phyloP scores from a whole-genome alignment of 2,888 invertebrate species.

The Athrips mouffetella region DNA sequence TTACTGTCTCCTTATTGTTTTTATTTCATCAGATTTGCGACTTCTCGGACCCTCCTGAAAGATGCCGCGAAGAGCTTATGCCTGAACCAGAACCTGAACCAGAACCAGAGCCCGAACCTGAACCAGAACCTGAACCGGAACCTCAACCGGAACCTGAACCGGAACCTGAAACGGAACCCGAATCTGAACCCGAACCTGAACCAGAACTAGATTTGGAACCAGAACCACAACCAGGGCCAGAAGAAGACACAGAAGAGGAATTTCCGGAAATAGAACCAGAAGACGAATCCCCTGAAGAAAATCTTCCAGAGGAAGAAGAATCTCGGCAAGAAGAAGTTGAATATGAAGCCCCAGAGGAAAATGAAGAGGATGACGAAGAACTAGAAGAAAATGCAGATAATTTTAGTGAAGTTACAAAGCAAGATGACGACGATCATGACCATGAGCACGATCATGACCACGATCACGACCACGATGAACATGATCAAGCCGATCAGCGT shows the following conservation, averaged over 20 bases:
- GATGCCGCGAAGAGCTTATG: slow-evolving; percentile 39
- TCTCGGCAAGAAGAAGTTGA: not conserved
- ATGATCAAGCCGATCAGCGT: no score
- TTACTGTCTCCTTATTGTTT: no score
- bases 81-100: slow-evolving; percentile 54
- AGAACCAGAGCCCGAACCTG: slow-evolving; percentile 42
- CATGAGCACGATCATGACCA: slow-evolving; percentile 11
- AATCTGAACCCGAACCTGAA: no score
- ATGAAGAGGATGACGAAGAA: not conserved
- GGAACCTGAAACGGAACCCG: slow-evolving; percentile 36
- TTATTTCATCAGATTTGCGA: slow-evolving; percentile 72
- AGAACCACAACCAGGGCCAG: slow-evolving; percentile 34
- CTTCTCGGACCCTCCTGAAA: slow-evolving; percentile 45
- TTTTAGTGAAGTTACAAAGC: no score
- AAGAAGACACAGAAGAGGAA: slow-evolving; percentile 12
- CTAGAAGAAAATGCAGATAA: slow-evolving; percentile 10
- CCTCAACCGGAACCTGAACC: slow-evolving; percentile 50
- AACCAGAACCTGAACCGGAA: slow-evolving; percentile 54
- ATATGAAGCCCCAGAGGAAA: no score
- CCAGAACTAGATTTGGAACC: slow-evolving; percentile 50
- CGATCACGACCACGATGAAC: no score
- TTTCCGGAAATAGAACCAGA: not conserved
- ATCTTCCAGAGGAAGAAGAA: not conserved
- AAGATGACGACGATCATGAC: not conserved
- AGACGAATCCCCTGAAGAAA: not conserved